These are phyloP conservation scores for Ianthella basta DNA, from an alignment of 37 sponge, comb jelly and placozoan species.

Conservation along the genomic window DNA sequence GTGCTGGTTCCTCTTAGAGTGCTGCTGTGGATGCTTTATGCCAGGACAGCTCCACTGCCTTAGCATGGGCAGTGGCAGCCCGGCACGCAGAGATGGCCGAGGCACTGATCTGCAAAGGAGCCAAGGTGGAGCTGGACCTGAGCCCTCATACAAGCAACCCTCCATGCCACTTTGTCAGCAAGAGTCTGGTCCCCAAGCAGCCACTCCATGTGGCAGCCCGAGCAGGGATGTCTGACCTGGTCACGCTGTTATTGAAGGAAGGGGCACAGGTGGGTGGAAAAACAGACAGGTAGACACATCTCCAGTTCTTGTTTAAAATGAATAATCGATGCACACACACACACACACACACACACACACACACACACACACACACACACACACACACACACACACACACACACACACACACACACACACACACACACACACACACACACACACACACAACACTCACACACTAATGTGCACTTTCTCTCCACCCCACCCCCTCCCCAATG, in stretches of 20 bases:
- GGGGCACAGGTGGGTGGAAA: conserved; percentile 42
- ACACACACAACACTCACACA: too few relatives aligned
- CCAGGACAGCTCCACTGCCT: not conserved
- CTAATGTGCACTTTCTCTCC: too few relatives aligned
- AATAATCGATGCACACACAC: not conserved
- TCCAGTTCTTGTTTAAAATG: too few relatives aligned
- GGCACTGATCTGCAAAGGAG: conserved; percentile 3
- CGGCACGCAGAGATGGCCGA: not conserved
- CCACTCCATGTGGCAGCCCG: conserved; percentile 69
- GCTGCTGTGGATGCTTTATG: conserved; percentile 15
- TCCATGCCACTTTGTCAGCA: not conserved
- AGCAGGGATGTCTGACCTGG: conserved; percentile 50
- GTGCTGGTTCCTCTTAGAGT: not conserved
- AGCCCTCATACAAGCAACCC: not conserved
- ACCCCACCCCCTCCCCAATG: too few relatives aligned
- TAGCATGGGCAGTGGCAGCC: conserved; percentile 11
- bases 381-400: not conserved
- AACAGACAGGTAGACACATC: not conserved
- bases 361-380: not conserved
- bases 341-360: not conserved
- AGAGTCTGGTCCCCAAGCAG: not conserved
- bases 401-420: conserved; percentile 1
- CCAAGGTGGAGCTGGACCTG: not conserved
- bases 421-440: not conserved
- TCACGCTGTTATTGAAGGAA: conserved; percentile 29